Evolutionary conservation across 2,888 invertebrate species (phyloP).

Genomic region (Linnaemya vulpina): DNA sequence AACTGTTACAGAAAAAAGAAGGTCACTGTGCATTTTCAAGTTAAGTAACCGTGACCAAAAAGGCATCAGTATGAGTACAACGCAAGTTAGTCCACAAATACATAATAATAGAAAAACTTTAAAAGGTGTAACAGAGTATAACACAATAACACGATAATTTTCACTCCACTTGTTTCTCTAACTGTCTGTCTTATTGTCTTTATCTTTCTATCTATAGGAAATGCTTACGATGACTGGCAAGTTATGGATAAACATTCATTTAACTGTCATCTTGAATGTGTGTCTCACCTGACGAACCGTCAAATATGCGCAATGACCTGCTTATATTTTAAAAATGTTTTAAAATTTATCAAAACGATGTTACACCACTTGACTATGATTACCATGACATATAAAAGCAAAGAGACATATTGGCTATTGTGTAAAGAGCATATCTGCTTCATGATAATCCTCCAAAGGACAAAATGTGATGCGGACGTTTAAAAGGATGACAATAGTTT

Average conservation of each 20-base stretch:
- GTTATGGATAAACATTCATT: constrained; percentile 4
- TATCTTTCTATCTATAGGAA: not conserved
- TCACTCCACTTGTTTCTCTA: constrained; percentile 9
- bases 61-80: constrained; percentile 3
- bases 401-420: constrained; percentile 15
- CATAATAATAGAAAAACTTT: not conserved
- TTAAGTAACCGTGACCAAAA: constrained; percentile 64
- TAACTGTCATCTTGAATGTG: constrained; percentile 9
- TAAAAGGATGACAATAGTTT: constrained; percentile 34
- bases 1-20: constrained; percentile 1
- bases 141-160: constrained; percentile 17
- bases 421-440: constrained; percentile 14
- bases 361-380: constrained; percentile 67
- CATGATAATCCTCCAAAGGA: not conserved
- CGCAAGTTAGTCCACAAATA: not conserved
- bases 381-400: constrained; percentile 36
- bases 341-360: constrained; percentile 75
- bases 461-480: constrained; percentile 3
- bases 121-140: constrained; percentile 11
- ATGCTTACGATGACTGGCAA: constrained; percentile 45
- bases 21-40: constrained; percentile 3
- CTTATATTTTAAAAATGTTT: constrained; percentile 76
- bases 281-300: constrained; percentile 60
- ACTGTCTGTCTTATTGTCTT: constrained; percentile 7
- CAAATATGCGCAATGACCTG: constrained; percentile 76